Conservation (phyloP, 2,797 vertebrate genomes). For the Cetoscarus ocellatus region DNA sequence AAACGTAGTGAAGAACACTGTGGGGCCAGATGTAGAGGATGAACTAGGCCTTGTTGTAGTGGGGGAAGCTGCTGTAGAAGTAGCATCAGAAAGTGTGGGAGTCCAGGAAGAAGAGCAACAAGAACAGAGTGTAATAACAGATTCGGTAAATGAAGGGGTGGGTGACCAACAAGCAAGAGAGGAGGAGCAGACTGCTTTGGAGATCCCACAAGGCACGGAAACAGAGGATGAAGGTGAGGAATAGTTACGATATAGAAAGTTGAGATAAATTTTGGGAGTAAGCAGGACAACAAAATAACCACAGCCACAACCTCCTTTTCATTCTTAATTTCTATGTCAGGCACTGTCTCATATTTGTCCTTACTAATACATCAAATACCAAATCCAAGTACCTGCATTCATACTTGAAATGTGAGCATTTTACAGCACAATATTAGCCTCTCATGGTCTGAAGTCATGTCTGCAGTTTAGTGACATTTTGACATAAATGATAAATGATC, state of each 20-base stretch:
- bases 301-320: too few species aligned
- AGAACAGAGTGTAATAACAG: slow-evolving; percentile 27
- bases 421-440: too few species aligned
- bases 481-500: too few species aligned
- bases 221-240: slow-evolving; percentile 71
- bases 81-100: slow-evolving; percentile 21
- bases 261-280: neutral
- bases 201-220: slow-evolving; percentile 33
- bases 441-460: too few species aligned
- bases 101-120: slow-evolving; percentile 23
- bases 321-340: too few species aligned
- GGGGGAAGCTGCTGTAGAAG: slow-evolving; percentile 31
- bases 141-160: slow-evolving; percentile 35
- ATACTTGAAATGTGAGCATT: too few species aligned
- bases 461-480: too few species aligned
- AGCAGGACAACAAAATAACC: too few species aligned
- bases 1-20: slow-evolving; percentile 25
- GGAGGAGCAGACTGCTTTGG: slow-evolving; percentile 36
- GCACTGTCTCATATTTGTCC: too few species aligned
- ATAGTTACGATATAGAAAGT: neutral
- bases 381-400: too few species aligned
- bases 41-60: slow-evolving; percentile 42
- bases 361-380: too few species aligned
- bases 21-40: slow-evolving; percentile 30
- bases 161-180: slow-evolving; percentile 40